Evolutionary conservation across 2,113 vertebrate genomes (phyloP).

Genomic region (Chloropsis cyanopogon): DNA sequence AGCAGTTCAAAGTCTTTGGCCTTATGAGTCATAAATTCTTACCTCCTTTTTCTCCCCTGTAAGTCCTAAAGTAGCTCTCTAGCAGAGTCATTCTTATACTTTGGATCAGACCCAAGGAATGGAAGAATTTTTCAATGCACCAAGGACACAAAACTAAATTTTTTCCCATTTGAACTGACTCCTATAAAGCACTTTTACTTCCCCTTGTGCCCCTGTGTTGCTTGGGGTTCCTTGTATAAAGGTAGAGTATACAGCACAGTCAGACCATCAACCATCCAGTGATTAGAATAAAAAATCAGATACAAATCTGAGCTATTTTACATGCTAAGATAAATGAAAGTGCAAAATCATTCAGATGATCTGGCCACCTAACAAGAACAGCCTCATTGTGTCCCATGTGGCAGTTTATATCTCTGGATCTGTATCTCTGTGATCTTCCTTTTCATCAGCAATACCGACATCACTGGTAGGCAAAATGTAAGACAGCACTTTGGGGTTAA

Average conservation of each 20-base stretch:
- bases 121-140: not conserved
- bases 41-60: not conserved
- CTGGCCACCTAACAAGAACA: not conserved
- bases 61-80: not conserved
- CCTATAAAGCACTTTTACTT: not conserved
- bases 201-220: accelerated
- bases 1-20: not conserved
- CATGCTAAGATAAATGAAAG: not conserved
- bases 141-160: not conserved
- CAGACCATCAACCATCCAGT: not conserved
- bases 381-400: not conserved
- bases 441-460: not conserved
- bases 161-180: not conserved
- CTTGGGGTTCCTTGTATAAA: not conserved
- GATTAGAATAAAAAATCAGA: not conserved
- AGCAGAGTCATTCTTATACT: not conserved
- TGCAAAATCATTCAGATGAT: not conserved
- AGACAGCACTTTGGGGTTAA: not conserved
- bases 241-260: not conserved
- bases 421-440: not conserved
- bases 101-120: not conserved
- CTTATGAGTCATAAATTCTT: not conserved
- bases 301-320: not conserved
- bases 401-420: not conserved
- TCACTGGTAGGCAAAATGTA: not conserved